These are phyloP conservation scores for Trichoplax adhaerens DNA, from an alignment of 37 sponge, comb jelly and placozoan genomes.

Conservation along the genomic window DNA sequence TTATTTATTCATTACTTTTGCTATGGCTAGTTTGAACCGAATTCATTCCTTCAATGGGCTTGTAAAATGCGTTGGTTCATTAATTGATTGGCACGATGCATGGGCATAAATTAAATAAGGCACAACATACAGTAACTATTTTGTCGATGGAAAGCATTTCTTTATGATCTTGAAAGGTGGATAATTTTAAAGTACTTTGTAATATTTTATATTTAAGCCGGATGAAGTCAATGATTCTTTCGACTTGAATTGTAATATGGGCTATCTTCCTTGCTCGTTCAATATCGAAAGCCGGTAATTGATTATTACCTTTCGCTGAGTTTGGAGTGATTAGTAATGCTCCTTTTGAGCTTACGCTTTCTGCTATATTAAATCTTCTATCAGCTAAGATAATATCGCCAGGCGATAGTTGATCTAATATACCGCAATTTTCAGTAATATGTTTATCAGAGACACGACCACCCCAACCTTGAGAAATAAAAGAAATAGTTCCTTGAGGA, in stretches of 20 bases:
- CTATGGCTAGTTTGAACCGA: no score
- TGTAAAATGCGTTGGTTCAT: background rate
- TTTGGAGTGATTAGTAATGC: conserved; percentile 41
- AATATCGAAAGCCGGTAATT: conserved; percentile 26
- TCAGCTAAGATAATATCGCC: conserved; percentile 57
- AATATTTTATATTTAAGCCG: conserved; percentile 35
- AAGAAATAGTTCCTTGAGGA: conserved; percentile 47
- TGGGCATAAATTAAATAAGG: conserved; percentile 37
- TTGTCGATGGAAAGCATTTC: conserved; percentile 13
- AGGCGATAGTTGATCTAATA: conserved; percentile 34
- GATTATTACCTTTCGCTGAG: conserved; percentile 43
- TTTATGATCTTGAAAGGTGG: conserved; percentile 8
- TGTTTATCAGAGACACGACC: conserved; percentile 51
- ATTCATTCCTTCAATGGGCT: no score
- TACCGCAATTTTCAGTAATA: conserved; percentile 40
- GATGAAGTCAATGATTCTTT: conserved; percentile 42
- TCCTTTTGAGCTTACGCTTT: conserved; percentile 33
- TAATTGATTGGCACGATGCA: conserved; percentile 38
- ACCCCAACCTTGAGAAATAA: conserved; percentile 40
- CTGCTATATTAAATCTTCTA: conserved; percentile 51
- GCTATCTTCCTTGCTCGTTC: conserved; percentile 46
- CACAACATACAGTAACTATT: conserved; percentile 37
- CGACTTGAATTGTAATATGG: conserved; percentile 66
- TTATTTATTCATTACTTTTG: no score
- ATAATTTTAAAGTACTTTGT: conserved; percentile 26